Evolutionary conservation across 2,113 vertebrate species (phyloP), one percentile per base, ranked within the genome.

Genomic region (Camarhynchus parvulus): DNA sequence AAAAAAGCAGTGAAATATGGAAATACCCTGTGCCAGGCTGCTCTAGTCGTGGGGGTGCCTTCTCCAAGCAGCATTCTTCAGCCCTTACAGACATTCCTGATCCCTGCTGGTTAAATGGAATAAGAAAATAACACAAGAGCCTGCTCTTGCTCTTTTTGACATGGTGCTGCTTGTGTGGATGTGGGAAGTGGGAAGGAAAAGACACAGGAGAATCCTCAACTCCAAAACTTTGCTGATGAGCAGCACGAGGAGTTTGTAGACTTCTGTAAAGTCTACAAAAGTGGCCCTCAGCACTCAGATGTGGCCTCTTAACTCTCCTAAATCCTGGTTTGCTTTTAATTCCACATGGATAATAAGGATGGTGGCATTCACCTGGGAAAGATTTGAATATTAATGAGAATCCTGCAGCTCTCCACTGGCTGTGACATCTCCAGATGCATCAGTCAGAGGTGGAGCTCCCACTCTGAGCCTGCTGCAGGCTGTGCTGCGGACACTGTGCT

Each of bases 91-190:
- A 13, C 18, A 5, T 53, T 50, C 76, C 73, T 58, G 76, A 23
- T 75, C 50, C 53, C 62, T 41, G 42, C 49, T 83, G 52, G 46
- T 56, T 35, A 1, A 35, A 24, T 35, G 61, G 61, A 76, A 12
- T 63, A 20, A 82, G 74, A 28, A 59, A 17, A 35, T 5, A 21
- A 55, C 35, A 67, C 16, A 50, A 56, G 47, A 76, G 47, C 47
- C 62, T 46, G 4, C 13, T 74, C n/a, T 12, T 35, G 33, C 19
- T 80, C 16, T 22, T 50, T 78, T 46, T 92, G 55, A 27, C 35
- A 3, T 0, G 0, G 42, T 70, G 76, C 41, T 83, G 52, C 50
- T 66, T 53, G 41, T 2, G 5, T 52, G 4, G 33, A 6, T 5
- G 3, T 79, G 56, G 17, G n/a, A 53, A 62, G 22, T 24, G 41